Evolutionary conservation across 2,113 vertebrate species (phyloP), one percentile per base, ranked within the genome.

Genomic region (Grallaria varia): DNA sequence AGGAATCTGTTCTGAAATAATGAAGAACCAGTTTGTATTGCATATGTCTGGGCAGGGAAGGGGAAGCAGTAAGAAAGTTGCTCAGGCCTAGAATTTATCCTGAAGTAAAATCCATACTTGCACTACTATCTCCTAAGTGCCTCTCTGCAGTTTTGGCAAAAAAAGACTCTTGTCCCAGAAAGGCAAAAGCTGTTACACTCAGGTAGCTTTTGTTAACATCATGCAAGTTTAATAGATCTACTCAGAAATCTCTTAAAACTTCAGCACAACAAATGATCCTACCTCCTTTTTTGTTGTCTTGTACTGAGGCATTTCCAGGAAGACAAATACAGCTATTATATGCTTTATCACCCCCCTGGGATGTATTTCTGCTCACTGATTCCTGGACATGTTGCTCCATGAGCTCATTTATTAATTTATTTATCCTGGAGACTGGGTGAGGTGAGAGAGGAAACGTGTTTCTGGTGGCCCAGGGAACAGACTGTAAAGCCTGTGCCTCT

Each of bases 251-350:
- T 94, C 89, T 88, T 81, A 90, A 92, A 93, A 90, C 68, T 64
- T 53, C 35, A 91, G 60, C 69, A 81, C 91, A 72, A 95, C 58
- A 89, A 96, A 95, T 76, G 68, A 69, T 73, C 62, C 82, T 59
- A 30, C 69, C 56, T 80, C 56, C 40, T 42, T 60, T 75, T 94
- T 49, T 87, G 69, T 89, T 87, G 44, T 68, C 83, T 89, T 81
- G 67, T 83, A 83, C 59, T 50, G 74, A 52, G 80, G 50, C 77
- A 83, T 92, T 89, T 87, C 78, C 45, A 94, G 84, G 81, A 96
- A 95, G 95, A 97, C 58, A 95, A 95, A 97, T 94, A 62, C 44
- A 84, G 81, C 87, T 92, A 95, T 94, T 96, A 87, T 37, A 75
- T 67, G 37, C 72, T 92, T 95, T 93, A 96, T 93, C 80, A 82